Conservation (phyloP, 2,888 invertebrate genomes). For the Sphaerophoria taeniata region DNA sequence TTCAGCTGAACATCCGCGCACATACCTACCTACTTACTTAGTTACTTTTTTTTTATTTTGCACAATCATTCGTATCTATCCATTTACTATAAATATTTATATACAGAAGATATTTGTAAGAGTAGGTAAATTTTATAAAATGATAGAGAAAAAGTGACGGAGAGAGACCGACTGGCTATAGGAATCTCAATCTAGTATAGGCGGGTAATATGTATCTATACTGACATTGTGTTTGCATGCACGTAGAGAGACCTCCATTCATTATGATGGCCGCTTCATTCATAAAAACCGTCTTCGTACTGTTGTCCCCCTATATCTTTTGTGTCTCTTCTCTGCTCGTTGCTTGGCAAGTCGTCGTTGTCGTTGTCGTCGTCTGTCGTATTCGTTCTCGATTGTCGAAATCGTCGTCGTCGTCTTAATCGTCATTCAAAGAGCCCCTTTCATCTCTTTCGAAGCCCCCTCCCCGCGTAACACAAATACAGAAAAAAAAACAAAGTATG, state of each 20-base stretch:
- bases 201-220: conserved; percentile 38
- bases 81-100: not conserved
- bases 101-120: not conserved
- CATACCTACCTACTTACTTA: not conserved
- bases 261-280: conserved; percentile 80
- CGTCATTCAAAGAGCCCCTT: conserved; percentile 24
- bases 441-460: conserved; percentile 19
- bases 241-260: conserved; percentile 78
- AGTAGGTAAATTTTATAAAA: conserved; percentile 48
- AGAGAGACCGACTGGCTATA: not conserved
- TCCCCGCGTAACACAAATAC: conserved; percentile 43
- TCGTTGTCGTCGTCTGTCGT: conserved; percentile 34
- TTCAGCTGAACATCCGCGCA: conserved; percentile 48
- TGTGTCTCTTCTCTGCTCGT: no score
- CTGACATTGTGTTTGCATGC: conserved; percentile 75
- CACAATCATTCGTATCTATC: conserved; percentile 5
- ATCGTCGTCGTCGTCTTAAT: conserved; percentile 48
- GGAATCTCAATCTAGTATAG: conserved; percentile 12
- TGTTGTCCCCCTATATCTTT: conserved; percentile 41
- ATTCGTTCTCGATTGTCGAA: conserved; percentile 34
- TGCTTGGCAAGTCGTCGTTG: conserved; percentile 25
- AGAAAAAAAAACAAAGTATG: conserved; percentile 26
- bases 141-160: conserved; percentile 31
- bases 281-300: conserved; percentile 78
- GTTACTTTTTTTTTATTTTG: not conserved